Base-by-base conservation (phyloP, 2,113 vertebrate genomes). In the Lampris megalopsis region DNA sequence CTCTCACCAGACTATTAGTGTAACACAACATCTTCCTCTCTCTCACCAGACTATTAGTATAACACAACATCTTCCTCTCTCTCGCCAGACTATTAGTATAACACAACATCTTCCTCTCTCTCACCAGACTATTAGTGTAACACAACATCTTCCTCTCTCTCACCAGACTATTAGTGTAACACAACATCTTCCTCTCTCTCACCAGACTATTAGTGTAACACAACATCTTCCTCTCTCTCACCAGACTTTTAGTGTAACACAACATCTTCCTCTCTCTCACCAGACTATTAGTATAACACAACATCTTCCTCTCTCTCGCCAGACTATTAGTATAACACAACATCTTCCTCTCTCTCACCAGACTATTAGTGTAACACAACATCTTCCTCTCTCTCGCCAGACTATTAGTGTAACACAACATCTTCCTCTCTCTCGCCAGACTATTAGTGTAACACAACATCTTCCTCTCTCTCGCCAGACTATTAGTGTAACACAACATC, bases 401-500 rank as follows among this genome's bases (percentile, higher is more conserved):
- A 63, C 79, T 84, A 6, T 24, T 24, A 24, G 24, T 24, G 0
- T 24, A 24, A 24, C 24, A 24, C 24, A 24, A 24, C 24, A 24
- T 24, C 24, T 24, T 24, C 73, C 73, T 86, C 84, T 63, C 77
- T 45, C 40, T 77, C 24, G 11, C 73, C 79, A 66, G 66, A 63
- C 79, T 84, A 6, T 24, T 24, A 24, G 24, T 24, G 0, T 24
- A 24, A 24, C 24, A 24, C 24, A 24, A n/a, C n/a, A n/a, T 24
- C 24, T 24, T 24, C 73, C 73, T 86, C 84, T 63, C 79, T 45
- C 40, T 77, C 24, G 9, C 73, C 79, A 66, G 66, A 63, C 79
- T 84, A 6, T 24, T 24, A 24, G 24, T 24, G 0, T 24, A 24
- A 24, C 24, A 24, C 24, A 24, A 24, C 24, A 24, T 24, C 24